Conservation (phyloP, 2,888 invertebrate species). For the Leptothorax acervorum region DNA sequence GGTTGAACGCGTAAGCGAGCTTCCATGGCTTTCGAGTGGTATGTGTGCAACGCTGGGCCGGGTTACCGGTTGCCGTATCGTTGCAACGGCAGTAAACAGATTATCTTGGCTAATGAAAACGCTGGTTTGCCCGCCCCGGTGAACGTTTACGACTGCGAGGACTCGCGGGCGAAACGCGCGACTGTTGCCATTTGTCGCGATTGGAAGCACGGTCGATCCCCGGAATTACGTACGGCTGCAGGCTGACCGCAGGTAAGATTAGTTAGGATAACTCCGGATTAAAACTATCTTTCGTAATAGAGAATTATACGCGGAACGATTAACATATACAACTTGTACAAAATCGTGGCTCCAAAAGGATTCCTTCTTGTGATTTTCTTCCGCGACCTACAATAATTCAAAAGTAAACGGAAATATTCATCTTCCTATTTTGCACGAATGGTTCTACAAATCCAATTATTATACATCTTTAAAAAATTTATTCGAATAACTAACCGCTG, state of each 20-base stretch:
- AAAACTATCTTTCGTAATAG: conserved; percentile 39
- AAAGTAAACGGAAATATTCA: neutral
- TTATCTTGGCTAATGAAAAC: conserved; percentile 81
- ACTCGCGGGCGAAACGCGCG: conserved; percentile 41
- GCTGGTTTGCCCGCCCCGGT: conserved; percentile 55
- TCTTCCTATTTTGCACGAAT: neutral
- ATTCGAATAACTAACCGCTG: neutral
- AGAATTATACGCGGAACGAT: conserved; percentile 46
- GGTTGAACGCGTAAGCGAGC: conserved; percentile 46
- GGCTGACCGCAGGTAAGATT: conserved; percentile 24
- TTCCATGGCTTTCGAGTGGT: conserved; percentile 65
- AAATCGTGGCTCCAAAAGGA: neutral
- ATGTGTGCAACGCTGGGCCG: conserved; percentile 69
- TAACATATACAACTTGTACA: conserved; percentile 49
- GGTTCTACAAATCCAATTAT: neutral
- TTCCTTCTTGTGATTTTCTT: neutral
- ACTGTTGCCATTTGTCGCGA: conserved; percentile 41
- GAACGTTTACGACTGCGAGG: conserved; percentile 61
- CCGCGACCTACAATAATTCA: neutral
- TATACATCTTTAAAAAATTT: neutral
- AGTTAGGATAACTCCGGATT: conserved; percentile 29
- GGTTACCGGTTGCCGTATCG: conserved; percentile 68
- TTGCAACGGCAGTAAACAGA: conserved; percentile 77
- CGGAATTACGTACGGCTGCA: conserved; percentile 18
- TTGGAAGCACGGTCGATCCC: conserved; percentile 41